phyloP scores from a whole-genome alignment of 2,797 vertebrate species.

The Sebastes iracundus region DNA sequence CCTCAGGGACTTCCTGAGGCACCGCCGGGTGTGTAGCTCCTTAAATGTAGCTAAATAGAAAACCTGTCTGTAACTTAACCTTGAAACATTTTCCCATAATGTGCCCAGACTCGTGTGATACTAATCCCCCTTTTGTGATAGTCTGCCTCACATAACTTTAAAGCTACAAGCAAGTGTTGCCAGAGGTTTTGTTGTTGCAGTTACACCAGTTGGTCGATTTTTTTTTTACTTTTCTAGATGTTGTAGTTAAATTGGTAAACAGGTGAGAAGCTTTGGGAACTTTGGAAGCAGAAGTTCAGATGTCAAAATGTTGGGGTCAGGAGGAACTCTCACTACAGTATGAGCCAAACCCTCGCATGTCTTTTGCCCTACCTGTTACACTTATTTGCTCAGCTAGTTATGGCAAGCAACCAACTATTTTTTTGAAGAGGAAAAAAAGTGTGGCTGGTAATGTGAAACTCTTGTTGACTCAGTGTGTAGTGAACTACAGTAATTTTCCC shows the following conservation, averaged over 20 bases:
- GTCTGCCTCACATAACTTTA: background rate
- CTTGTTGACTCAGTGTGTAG: background rate
- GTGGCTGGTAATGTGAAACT: constrained; percentile 8
- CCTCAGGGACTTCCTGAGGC: too few species aligned
- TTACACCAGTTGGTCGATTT: background rate
- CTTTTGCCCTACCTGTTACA: background rate
- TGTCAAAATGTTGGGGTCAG: background rate
- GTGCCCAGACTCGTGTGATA: background rate
- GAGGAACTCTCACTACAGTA: background rate
- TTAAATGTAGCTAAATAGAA: background rate
- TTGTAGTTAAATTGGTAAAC: background rate
- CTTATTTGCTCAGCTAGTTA: background rate
- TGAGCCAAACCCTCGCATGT: background rate
- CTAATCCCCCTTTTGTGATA: background rate
- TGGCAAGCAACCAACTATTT: constrained; percentile 3
- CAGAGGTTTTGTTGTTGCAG: background rate
- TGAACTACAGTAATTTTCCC: background rate
- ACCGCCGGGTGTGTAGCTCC: too few species aligned
- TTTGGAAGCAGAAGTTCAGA: background rate
- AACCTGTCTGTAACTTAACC: background rate
- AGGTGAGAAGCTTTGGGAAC: background rate
- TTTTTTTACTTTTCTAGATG: background rate
- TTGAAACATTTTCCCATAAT: background rate
- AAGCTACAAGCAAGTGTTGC: background rate
- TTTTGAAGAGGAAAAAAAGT: constrained; percentile 1